A percentile compares a stretch with the other conserved stretches of the same genome.
phyloP scores from a whole-genome alignment of 2,113 vertebrate species.

The Corythornis madagascariensis region DNA sequence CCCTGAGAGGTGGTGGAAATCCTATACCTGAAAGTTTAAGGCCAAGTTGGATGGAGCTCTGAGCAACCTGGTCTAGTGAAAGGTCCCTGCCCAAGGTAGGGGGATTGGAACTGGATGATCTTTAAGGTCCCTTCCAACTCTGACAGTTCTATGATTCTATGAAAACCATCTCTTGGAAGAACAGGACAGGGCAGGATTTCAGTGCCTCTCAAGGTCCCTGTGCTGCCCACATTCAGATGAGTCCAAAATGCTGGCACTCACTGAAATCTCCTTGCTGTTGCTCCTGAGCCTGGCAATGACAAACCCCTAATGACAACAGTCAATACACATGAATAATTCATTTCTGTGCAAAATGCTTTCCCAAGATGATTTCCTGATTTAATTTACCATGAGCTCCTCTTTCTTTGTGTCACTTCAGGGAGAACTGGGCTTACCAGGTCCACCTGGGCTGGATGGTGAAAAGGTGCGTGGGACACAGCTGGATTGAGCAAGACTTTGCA shows the following conservation, averaged over 20 bases:
- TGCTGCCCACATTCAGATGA: background rate
- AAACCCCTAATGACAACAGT: background rate
- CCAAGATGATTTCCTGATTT: background rate
- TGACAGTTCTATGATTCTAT: too few relatives aligned
- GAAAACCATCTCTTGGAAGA: background rate
- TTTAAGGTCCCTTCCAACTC: too few relatives aligned
- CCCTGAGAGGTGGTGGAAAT: too few relatives aligned
- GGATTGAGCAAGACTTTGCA: accelerated
- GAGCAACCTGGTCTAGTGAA: too few relatives aligned
- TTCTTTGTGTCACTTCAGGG: slow-evolving; percentile 75
- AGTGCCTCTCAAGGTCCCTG: background rate
- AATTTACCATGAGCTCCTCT: background rate
- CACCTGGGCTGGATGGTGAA: slow-evolving; percentile 86
- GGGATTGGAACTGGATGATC: too few relatives aligned
- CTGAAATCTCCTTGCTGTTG: background rate
- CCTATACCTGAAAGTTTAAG: too few relatives aligned
- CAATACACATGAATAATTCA: background rate
- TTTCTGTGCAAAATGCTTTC: background rate
- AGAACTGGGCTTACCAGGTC: slow-evolving; percentile 88
- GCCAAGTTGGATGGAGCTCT: too few relatives aligned
- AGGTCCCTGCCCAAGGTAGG: too few relatives aligned
- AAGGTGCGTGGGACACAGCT: slow-evolving; percentile 71
- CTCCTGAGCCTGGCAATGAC: background rate
- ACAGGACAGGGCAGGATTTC: background rate
- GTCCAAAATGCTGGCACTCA: background rate